Evolutionary conservation across 2,113 vertebrate genomes (phyloP).

Genomic region (Mellivora capensis): DNA sequence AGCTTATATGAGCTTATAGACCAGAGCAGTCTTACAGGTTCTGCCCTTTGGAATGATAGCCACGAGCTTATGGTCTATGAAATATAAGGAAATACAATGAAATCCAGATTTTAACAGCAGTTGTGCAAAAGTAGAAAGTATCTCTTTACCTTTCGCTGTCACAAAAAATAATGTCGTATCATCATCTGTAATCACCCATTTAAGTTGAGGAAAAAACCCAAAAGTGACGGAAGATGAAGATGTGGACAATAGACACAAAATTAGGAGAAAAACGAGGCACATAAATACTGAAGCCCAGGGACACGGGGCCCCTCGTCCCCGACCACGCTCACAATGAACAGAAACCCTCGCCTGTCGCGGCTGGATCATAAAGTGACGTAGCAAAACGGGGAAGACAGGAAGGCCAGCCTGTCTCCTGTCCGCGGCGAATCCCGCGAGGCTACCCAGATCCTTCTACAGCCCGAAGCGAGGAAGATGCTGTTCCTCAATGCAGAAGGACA

Average conservation of each 20-base stretch:
- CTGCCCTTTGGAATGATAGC: not conserved
- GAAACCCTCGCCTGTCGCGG: too few relatives aligned
- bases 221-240: not conserved
- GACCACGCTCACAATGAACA: too few relatives aligned
- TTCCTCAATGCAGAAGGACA: not conserved
- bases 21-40: not conserved
- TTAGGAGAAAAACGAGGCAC: not conserved
- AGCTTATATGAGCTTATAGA: not conserved
- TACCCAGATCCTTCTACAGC: not conserved
- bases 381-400: too few relatives aligned
- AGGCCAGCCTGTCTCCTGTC: rapidly evolving
- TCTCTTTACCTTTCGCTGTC: not conserved
- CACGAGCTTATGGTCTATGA: not conserved
- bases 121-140: not conserved
- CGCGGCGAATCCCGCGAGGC: rapidly evolving
- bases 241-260: not conserved
- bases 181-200: not conserved
- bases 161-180: not conserved
- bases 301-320: too few relatives aligned
- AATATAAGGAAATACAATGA: not conserved
- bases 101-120: not conserved
- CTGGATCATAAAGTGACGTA: too few relatives aligned
- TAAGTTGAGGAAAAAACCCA: not conserved
- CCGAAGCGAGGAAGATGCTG: not conserved
- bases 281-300: not conserved